Evolutionary conservation across 2,113 vertebrate species (phyloP).

Genomic region (Neotragus pygmaeus): DNA sequence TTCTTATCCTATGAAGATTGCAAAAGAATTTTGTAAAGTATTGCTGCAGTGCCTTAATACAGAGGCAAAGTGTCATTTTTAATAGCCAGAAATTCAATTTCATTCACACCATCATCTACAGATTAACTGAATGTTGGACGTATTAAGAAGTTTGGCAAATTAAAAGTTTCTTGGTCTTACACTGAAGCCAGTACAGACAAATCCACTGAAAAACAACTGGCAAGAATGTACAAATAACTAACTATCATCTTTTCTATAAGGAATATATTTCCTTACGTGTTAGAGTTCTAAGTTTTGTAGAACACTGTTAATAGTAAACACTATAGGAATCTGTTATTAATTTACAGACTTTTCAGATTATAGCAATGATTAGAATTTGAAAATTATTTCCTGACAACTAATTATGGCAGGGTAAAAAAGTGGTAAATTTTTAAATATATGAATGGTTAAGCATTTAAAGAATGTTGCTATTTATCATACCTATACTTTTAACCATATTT

Average conservation of each 20-base stretch:
- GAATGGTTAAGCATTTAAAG: neutral
- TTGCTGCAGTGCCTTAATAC: neutral
- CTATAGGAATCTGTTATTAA: neutral
- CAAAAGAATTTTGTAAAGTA: neutral
- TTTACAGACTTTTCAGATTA: slow-evolving; percentile 9
- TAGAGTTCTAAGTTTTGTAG: neutral
- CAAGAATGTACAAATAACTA: neutral
- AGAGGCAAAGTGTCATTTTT: slow-evolving; percentile 2
- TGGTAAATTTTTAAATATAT: slow-evolving; percentile 11
- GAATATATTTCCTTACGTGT: neutral
- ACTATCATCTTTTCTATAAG: neutral
- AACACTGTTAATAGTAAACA: neutral
- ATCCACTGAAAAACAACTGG: neutral
- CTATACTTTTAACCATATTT: neutral
- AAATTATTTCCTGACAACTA: slow-evolving; percentile 33
- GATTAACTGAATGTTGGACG: neutral
- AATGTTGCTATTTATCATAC: neutral
- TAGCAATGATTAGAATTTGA: slow-evolving; percentile 10
- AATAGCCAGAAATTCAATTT: slow-evolving; percentile 38
- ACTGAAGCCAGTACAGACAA: neutral
- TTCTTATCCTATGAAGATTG: neutral
- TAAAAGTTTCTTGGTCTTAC: neutral
- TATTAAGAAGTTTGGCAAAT: neutral
- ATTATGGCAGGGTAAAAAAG: neutral
- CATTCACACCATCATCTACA: neutral